Base-by-base conservation (phyloP, 2,797 vertebrate genomes). In the Enteromius afrohamiltoni region DNA sequence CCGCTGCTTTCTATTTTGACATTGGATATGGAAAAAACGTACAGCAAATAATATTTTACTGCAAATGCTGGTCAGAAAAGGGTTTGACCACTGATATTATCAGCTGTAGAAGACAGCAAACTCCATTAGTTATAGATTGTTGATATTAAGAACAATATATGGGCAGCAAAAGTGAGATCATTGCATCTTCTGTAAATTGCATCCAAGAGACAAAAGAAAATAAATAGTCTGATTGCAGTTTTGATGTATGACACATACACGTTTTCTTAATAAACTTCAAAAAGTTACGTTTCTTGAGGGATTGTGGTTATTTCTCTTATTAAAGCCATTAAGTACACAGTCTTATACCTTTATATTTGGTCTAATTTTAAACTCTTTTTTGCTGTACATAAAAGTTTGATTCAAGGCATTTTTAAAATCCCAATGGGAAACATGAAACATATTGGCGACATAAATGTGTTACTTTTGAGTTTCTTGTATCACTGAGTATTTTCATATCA, bases 161-260 rank as follows among this genome's bases (percentile, higher is more conserved):
- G 29, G 9, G 49, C 67, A 74, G 26, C 26, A 23, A 49, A 64
- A 51, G 55, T 73, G 16, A 78, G 45, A 79, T 69, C 5, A 58
- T 45, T 79, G 53, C 4, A 70, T 83, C 64, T 76, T 23, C 70
- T 83, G 31, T 47, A 45, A 82, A 82, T 71, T 71, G 19, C 55
- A 78, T 65, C 37, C 78, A 78, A 53, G 45, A 82, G 80, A 67
- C 21, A 51, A 42, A 64, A 47, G 14, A 17, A 37, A 67, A 65
- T 45, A 29, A 31, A 67, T 26, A 67, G 16, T 51, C 16, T 51
- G 49, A 74, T 74, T 75, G 19, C 47, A 53, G 14, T 37, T 74
- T 51, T 73, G 2, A 51, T 73, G 70, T 49, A 26, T 73, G n/a
- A 26, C 26, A 49, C 26, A 26, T 26, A 14, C 19, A 4, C 4